Evolutionary conservation across 2,113 vertebrate species (phyloP).

Genomic region (Ia io): DNA sequence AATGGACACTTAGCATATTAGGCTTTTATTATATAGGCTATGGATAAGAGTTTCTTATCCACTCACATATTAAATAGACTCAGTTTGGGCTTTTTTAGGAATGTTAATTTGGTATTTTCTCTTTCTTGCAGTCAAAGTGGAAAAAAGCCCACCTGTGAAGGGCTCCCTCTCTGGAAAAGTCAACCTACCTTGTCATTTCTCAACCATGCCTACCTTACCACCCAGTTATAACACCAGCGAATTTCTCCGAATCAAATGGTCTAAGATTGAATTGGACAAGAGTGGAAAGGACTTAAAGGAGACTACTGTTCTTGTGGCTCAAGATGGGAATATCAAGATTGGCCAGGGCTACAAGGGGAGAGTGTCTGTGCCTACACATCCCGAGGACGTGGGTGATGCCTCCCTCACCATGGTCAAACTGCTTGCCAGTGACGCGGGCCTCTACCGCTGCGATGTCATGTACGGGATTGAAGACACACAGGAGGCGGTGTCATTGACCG

Average conservation of each 20-base stretch:
- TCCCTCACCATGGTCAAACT: constrained; percentile 92
- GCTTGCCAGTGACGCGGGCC: constrained; percentile 92
- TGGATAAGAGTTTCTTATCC: not conserved
- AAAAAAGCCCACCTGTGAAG: constrained; percentile 83
- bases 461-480: constrained; percentile 95
- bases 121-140: constrained; percentile 76
- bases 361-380: constrained; percentile 91
- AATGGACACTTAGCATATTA: too few species aligned
- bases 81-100: not conserved
- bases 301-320: constrained; percentile 92
- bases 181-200: constrained; percentile 92
- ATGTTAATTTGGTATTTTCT: constrained; percentile 19
- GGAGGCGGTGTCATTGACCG: constrained; percentile 87
- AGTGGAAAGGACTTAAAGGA: constrained; percentile 87
- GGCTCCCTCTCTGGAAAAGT: constrained; percentile 93
- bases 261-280: constrained; percentile 88
- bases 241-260: constrained; percentile 96
- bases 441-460: constrained; percentile 96
- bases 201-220: constrained; percentile 88
- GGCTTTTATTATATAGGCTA: too few species aligned
- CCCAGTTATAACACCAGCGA: constrained; percentile 83
- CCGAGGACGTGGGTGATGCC: constrained; percentile 90
- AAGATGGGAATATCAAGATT: constrained; percentile 94
- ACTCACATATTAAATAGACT: not conserved
- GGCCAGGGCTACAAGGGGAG: constrained; percentile 90